These are phyloP conservation scores for Chaetops frenatus DNA, from an alignment of 2,113 vertebrate genomes.

Conservation along the genomic window DNA sequence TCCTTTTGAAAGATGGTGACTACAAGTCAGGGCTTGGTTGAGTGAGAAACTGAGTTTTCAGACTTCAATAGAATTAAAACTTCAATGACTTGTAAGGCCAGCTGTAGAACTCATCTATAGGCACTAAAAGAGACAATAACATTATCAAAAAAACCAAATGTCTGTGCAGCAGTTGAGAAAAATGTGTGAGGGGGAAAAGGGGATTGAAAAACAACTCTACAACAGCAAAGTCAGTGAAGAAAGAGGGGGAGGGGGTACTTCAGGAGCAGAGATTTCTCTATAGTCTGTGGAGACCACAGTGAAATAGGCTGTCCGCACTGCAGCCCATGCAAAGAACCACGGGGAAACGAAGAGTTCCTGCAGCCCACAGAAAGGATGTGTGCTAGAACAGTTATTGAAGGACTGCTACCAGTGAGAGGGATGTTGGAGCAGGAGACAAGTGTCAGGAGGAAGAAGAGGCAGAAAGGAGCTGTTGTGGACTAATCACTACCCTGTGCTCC, in stretches of 20 bases:
- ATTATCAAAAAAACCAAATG: neutral
- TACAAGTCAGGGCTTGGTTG: neutral
- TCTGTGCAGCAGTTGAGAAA: neutral
- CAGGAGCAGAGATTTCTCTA: neutral
- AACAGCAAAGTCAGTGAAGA: neutral
- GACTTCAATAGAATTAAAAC: neutral
- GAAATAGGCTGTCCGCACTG: neutral
- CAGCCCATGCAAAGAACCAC: neutral
- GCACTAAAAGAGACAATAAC: neutral
- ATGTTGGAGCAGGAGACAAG: neutral
- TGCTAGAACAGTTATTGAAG: neutral
- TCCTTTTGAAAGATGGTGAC: neutral
- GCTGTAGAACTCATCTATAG: neutral
- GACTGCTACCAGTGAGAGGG: neutral
- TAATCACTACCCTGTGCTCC: rapidly evolving
- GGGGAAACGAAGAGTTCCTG: no score
- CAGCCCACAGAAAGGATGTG: neutral
- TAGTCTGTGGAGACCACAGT: neutral
- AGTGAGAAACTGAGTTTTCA: neutral
- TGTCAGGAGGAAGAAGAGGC: neutral
- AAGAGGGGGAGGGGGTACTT: neutral
- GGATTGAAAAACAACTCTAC: neutral
- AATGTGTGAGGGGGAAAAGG: neutral
- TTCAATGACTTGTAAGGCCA: neutral
- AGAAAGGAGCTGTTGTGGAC: neutral